Percentiles rank a stretch among this genome's conserved stretches.
These are phyloP conservation scores for Menidia beryllina DNA, from an alignment of 2,113 vertebrate genomes.

Conservation along the genomic window DNA sequence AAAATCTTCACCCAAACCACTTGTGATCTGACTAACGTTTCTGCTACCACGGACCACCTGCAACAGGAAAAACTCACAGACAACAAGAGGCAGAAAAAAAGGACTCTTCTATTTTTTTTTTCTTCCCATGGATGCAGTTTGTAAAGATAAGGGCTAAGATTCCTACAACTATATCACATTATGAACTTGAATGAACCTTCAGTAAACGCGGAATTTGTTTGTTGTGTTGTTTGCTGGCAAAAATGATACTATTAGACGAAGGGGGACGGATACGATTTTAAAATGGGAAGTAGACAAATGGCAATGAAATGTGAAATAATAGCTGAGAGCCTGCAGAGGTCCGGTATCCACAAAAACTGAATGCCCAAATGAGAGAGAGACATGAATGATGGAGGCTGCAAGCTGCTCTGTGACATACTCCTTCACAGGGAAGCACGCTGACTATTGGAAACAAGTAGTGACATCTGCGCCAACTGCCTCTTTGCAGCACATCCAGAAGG, in stretches of 20 bases:
- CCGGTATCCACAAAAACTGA: neutral
- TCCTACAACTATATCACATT: neutral
- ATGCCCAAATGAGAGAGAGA: neutral
- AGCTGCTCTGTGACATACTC: conserved; percentile 8
- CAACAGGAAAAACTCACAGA: neutral
- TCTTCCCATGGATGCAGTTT: too few relatives aligned
- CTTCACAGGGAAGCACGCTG: conserved; percentile 2
- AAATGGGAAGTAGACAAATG: too few relatives aligned
- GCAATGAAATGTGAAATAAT: neutral
- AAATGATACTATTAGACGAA: neutral
- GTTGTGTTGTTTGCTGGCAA: neutral
- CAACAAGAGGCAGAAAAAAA: conserved; percentile 12
- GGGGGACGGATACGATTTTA: neutral
- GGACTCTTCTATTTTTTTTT: neutral
- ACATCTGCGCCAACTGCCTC: conserved; percentile 19
- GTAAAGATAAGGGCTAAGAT: neutral
- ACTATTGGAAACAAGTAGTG: conserved; percentile 1
- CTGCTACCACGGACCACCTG: conserved; percentile 15
- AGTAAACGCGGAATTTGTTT: neutral
- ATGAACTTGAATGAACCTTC: fast-evolving
- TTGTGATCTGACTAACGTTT: conserved; percentile 48
- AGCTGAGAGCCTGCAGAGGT: too few relatives aligned
- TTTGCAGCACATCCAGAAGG: conserved; percentile 1
- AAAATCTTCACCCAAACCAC: conserved; percentile 49
- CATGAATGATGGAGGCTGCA: neutral